Base-by-base conservation (phyloP, 2,888 invertebrate genomes). In the Thymelicus sylvestris region DNA sequence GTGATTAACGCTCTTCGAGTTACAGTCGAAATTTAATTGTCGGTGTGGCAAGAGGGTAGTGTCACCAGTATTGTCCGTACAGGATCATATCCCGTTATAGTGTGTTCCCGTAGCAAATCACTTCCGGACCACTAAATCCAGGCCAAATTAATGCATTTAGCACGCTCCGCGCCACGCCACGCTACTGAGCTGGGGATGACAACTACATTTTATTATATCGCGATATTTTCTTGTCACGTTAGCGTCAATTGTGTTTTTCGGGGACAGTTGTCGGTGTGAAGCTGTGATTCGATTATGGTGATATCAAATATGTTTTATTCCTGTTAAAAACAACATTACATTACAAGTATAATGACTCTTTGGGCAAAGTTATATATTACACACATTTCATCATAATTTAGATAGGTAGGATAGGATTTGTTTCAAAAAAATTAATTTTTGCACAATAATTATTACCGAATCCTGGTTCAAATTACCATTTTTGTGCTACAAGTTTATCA, bases 61-160 rank as follows among this genome's bases (percentile, higher is more conserved):
- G 83, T 84, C 64, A 75, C 74, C 74, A 80, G 79, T 77, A 77
- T 74, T 84, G 86, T 84, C 85, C 24, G 39, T 59, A 81, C 83
- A 86, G 91, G 90, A 92, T 88, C 90, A 91, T 89, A 89, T 89
- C 90, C 86, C 65, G 59, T 63, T 69, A 69, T 41, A 52, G 61
- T 44, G 44, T 67, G 67, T 67, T 66, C 60, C 67, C 83, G 93
- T 92, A 87, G 92, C 93, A 93, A 93, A 93, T 93, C 93, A 92
- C 92, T 93, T 93, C 93, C 93, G 93, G 91, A 81, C 93, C 93
- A 93, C 93, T 93, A 93, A 93, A 89, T 92, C 83, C 92, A 92
- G 92, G 92, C 91, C 87, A 93, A 93, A 93, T 92, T 93, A 93
- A 93, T 93, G 93, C 92, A 92, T 93, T 93, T 93, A 93, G 89